Conservation (phyloP, 2,113 vertebrate genomes). For the Erythrolamprus reginae region DNA sequence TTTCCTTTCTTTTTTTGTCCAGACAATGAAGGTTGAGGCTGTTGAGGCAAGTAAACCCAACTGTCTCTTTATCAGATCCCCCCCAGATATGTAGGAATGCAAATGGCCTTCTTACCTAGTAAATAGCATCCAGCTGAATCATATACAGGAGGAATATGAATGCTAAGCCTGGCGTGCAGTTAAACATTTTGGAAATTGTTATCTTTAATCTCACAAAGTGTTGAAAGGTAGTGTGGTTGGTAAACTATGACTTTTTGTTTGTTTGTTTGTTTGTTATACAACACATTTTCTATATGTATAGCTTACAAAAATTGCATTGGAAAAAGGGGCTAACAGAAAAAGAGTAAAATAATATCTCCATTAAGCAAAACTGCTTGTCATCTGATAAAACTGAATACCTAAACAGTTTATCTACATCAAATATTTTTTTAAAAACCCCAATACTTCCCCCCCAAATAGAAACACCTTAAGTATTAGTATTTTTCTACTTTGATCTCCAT, state of each 20-base stretch:
- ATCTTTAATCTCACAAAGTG: not conserved
- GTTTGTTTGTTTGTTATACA: not conserved
- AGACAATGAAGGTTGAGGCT: not conserved
- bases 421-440: not conserved
- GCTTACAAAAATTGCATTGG: not conserved
- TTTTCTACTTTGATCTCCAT: conserved; percentile 6
- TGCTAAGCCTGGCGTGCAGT: not conserved
- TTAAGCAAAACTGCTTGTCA: not conserved
- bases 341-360: not conserved
- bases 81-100: not conserved
- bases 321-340: not conserved
- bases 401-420: not conserved
- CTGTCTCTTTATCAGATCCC: not conserved
- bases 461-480: not conserved
- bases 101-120: not conserved
- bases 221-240: not conserved
- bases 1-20: not conserved
- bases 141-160: not conserved
- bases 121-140: not conserved
- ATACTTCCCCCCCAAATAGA: not conserved
- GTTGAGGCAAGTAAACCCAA: not conserved
- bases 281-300: not conserved
- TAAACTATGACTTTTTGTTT: not conserved
- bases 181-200: not conserved
- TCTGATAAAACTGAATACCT: not conserved